phyloP scores from a whole-genome alignment of 2,113 vertebrate species.

The Gymnorhina tibicen region DNA sequence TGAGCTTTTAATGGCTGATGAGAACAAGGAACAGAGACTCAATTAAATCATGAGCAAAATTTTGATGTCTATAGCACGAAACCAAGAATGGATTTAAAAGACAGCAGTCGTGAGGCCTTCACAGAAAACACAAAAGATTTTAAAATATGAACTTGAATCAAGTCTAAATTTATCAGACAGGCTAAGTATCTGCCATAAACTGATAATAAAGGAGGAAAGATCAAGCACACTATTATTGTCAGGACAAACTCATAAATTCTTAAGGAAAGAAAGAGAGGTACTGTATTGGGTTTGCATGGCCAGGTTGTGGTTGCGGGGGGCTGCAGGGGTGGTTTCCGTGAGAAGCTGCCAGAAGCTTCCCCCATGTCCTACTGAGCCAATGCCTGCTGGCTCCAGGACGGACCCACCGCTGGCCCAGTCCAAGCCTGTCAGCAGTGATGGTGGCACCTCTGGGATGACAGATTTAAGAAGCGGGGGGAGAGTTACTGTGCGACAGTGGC shows the following conservation, averaged over 20 bases:
- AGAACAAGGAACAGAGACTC: slow-evolving; percentile 17
- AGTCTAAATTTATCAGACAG: not conserved
- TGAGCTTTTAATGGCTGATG: slow-evolving; percentile 26
- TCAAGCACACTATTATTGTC: not conserved
- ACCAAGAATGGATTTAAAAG: slow-evolving; percentile 36
- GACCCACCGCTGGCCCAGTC: accelerated
- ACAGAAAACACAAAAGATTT: slow-evolving; percentile 29
- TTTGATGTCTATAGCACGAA: slow-evolving; percentile 21
- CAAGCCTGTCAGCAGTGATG: not conserved
- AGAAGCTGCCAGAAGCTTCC: not conserved
- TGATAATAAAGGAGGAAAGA: not conserved
- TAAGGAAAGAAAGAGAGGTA: not conserved
- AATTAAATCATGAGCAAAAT: slow-evolving; percentile 20
- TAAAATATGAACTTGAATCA: not conserved
- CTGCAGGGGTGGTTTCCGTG: not conserved
- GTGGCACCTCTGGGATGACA: not conserved
- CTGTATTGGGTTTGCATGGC: not conserved
- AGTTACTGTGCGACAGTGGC: no score
- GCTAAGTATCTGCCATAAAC: not conserved
- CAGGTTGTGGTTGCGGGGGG: not conserved
- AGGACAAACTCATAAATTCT: not conserved
- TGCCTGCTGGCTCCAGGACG: accelerated
- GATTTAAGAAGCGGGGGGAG: accelerated
- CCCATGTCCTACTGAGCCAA: not conserved
- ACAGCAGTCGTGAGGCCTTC: not conserved